Percentiles rank a stretch among this genome's conserved stretches.
phyloP scores from a whole-genome alignment of 2,113 vertebrate species.

The Dicerorhinus sumatrensis region DNA sequence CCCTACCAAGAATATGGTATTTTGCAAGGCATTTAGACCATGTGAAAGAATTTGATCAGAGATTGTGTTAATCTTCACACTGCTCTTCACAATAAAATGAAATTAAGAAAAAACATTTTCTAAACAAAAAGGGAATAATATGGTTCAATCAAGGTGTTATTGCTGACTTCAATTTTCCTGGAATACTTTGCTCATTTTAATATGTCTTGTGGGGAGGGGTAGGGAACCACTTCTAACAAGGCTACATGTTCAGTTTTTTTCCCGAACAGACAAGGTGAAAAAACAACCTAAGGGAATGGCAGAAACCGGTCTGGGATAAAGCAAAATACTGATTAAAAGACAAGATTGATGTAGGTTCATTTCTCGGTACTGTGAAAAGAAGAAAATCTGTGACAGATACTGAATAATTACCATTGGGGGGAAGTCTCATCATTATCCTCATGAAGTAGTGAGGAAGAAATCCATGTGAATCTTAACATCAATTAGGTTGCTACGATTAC shows the following conservation, averaged over 20 bases:
- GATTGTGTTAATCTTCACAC: slow-evolving; percentile 74
- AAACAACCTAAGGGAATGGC: neutral
- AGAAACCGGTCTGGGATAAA: slow-evolving; percentile 29
- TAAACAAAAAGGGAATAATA: slow-evolving; percentile 33
- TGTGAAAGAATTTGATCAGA: slow-evolving; percentile 81
- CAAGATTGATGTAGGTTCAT: neutral
- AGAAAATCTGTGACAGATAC: neutral
- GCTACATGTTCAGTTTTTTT: neutral
- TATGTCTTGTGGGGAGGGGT: neutral
- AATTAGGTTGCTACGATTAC: neutral
- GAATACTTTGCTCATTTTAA: slow-evolving; percentile 23
- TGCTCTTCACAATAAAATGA: slow-evolving; percentile 76
- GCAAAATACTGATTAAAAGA: slow-evolving; percentile 29
- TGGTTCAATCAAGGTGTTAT: slow-evolving; percentile 5
- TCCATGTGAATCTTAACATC: neutral
- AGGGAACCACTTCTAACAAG: neutral
- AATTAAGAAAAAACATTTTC: slow-evolving; percentile 74
- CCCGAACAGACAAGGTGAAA: neutral
- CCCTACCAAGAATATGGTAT: slow-evolving; percentile 76
- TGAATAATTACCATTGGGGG: neutral
- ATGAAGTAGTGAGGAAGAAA: slow-evolving; percentile 21
- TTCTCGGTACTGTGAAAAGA: neutral
- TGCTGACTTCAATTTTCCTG: slow-evolving; percentile 56
- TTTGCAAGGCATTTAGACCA: slow-evolving; percentile 78
- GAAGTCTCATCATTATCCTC: neutral